These are phyloP conservation scores for Noturus placidus DNA, from an alignment of 2,113 vertebrate species.

Conservation along the genomic window DNA sequence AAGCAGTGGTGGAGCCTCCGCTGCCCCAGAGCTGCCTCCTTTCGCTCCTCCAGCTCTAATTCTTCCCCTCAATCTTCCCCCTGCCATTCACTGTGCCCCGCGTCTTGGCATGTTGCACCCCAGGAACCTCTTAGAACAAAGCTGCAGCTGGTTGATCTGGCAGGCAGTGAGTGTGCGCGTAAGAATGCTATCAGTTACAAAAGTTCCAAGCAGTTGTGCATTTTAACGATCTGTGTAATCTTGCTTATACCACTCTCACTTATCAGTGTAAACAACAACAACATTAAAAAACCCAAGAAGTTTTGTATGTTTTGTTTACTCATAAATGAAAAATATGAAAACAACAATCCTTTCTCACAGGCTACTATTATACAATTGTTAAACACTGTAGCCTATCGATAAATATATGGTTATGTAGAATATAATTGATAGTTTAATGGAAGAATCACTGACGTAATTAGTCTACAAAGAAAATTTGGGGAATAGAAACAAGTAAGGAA, in stretches of 20 bases:
- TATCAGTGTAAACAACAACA: neutral
- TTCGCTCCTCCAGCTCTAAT: slow-evolving; percentile 51
- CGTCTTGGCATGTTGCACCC: slow-evolving; percentile 60
- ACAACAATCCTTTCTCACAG: neutral
- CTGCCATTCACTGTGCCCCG: slow-evolving; percentile 55
- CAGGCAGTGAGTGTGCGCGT: slow-evolving; percentile 82
- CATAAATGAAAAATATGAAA: neutral
- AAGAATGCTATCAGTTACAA: slow-evolving; percentile 30
- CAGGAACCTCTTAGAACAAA: slow-evolving; percentile 65
- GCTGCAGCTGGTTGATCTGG: slow-evolving; percentile 84
- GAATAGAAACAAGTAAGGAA: neutral
- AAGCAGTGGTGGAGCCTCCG: slow-evolving; percentile 71
- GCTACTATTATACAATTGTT: too few relatives aligned
- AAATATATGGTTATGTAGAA: neutral
- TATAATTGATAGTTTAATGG: neutral
- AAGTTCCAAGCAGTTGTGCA: neutral
- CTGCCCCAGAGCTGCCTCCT: slow-evolving; percentile 59
- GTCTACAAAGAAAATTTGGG: neutral
- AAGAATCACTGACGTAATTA: neutral
- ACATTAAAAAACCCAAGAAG: neutral
- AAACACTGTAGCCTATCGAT: neutral
- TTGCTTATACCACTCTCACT: neutral
- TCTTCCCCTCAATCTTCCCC: slow-evolving; percentile 52
- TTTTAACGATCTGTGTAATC: neutral
- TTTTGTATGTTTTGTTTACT: neutral